Base-by-base conservation (phyloP, 2,888 invertebrate genomes). In the Caenorhabditis drosophilae region DNA sequence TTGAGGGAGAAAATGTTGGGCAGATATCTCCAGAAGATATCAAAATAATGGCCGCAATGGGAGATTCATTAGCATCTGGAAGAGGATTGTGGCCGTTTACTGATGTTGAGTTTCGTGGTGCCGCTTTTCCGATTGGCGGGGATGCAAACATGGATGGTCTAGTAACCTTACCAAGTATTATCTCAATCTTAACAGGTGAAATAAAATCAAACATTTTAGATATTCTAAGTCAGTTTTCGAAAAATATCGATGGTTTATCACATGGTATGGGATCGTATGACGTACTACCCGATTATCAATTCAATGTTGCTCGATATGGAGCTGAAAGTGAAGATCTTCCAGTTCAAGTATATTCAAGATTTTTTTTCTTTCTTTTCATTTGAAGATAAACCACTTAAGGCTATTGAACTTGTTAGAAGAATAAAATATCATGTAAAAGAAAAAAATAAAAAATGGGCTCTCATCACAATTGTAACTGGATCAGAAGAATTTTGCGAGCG, bases 141-240 rank as follows among this genome's bases (percentile, higher is more conserved):
- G 81, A 81, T 58, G 81, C 81, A 3, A 81, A 74, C 35, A 77
- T 82, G 50, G 81, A 81, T 59, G 81, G 81, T 22, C 49, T 81
- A 6, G 79, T 79, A 7, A 81, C 81, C 0, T 69, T 81, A 53
- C 75, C 81, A n/a, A 81, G 81, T 81, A 41, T 25, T 56, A 50
- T 20, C 18, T 23, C 9, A 3, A 42, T 16, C 15, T 23, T 16
- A 36, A 4, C 18, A 31, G 12, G 27, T 23, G 6, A 31, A 9
- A 9, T 12, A 31, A 31, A 31, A 6, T 31, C 7, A 12, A 15
- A 18, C 36, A 22, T 26, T 78, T 35, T 56, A 80, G 80, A 80
- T 51, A 80, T 80, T 50, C 49, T 80, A n/a, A 61, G 62, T n/a
- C 74, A 80, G 42, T 80, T 80, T 67, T 74, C 73, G 40, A 60